A percentile compares a stretch with the other conserved stretches of the same genome.
Evolutionary conservation across 2,113 vertebrate genomes (phyloP).

Genomic region (Pitta sordida): DNA sequence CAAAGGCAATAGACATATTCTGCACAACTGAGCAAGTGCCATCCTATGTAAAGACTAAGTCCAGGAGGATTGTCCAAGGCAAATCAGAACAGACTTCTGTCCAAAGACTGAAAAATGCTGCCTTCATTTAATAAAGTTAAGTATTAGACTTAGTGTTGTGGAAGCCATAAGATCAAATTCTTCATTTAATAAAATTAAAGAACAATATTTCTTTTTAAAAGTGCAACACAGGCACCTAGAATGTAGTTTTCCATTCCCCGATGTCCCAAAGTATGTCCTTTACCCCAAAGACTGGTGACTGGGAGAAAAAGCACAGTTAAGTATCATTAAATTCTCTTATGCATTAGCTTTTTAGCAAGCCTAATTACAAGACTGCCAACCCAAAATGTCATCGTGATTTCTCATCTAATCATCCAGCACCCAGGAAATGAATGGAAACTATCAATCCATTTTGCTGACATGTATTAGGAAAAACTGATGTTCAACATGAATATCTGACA

Average conservation of each 20-base stretch:
- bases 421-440: constrained; percentile 1
- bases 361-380: background rate
- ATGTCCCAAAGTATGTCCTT: background rate
- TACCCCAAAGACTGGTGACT: background rate
- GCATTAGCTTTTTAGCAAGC: background rate
- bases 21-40: background rate
- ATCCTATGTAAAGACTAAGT: background rate
- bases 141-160: background rate
- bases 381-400: background rate
- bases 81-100: background rate
- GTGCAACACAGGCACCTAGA: background rate
- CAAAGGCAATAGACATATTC: background rate
- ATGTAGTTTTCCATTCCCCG: background rate
- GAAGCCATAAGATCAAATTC: background rate
- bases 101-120: background rate
- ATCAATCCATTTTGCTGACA: background rate
- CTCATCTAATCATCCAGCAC: background rate
- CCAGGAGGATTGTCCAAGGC: background rate
- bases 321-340: background rate
- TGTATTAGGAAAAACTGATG: background rate
- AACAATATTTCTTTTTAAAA: background rate
- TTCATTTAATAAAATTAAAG: background rate
- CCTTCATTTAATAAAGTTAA: background rate
- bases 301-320: background rate
- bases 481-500: background rate